These are phyloP conservation scores for Alethe castanea DNA, from an alignment of 2,113 vertebrate species.

Conservation along the genomic window DNA sequence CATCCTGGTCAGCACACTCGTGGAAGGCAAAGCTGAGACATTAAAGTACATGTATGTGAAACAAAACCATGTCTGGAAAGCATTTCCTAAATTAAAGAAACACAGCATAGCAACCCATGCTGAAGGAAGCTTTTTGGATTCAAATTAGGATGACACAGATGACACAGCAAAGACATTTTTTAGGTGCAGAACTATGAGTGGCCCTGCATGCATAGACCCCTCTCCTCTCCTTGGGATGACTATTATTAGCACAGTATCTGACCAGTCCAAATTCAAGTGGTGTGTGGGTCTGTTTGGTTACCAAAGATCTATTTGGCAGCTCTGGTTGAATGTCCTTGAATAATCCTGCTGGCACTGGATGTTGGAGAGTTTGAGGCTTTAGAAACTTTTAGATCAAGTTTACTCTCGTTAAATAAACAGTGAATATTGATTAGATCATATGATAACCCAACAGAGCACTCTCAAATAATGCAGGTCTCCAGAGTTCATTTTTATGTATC, in stretches of 20 bases:
- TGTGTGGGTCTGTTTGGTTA: not conserved
- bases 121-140: not conserved
- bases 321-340: not conserved
- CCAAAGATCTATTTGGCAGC: not conserved
- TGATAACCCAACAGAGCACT: not conserved
- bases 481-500: not conserved
- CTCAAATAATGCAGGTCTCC: not conserved
- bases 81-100: not conserved
- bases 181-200: not conserved
- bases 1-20: not conserved
- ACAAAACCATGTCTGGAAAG: not conserved
- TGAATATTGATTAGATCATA: not conserved
- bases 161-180: not conserved
- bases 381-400: constrained; percentile 13
- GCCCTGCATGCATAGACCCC: not conserved
- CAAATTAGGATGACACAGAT: not conserved
- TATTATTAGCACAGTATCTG: not conserved
- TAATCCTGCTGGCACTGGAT: not conserved
- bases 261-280: not conserved
- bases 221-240: not conserved
- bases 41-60: not conserved
- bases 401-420: constrained; percentile 1
- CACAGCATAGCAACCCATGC: not conserved
- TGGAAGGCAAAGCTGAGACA: not conserved
- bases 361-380: not conserved